These are phyloP conservation scores for Lordiphosa collinella DNA, from an alignment of 1,140 invertebrate genomes.

Conservation along the genomic window DNA sequence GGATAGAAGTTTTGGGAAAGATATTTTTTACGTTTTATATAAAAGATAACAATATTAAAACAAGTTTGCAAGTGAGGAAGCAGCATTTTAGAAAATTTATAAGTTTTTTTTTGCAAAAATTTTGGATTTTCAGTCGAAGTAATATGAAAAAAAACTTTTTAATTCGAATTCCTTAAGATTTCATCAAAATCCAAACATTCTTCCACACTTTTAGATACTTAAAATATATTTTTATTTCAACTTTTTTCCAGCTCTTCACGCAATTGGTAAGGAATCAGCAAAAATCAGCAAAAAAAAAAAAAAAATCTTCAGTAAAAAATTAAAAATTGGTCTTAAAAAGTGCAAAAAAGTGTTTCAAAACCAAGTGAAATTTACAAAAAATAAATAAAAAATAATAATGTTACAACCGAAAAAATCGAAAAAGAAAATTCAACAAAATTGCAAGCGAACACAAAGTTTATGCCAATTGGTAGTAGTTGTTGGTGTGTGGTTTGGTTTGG, in stretches of 20 bases:
- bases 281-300: conserved; percentile 15
- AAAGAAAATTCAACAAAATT: background rate
- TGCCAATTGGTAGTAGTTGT: conserved; percentile 28
- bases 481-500: too few species aligned
- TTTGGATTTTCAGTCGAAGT: too few species aligned
- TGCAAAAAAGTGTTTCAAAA: conserved; percentile 1
- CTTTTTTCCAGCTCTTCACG: conserved; percentile 43
- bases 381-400: conserved; percentile 2
- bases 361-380: conserved; percentile 5
- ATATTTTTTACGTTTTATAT: too few species aligned
- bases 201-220: background rate
- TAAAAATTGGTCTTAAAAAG: conserved; percentile 15
- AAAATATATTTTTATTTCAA: background rate
- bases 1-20: too few species aligned
- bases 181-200: too few species aligned
- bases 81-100: too few species aligned
- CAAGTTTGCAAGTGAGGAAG: too few species aligned
- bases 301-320: conserved; percentile 12
- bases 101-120: too few species aligned
- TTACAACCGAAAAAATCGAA: conserved; percentile 1
- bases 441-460: conserved; percentile 20
- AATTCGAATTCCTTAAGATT: too few species aligned
- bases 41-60: too few species aligned
- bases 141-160: too few species aligned
- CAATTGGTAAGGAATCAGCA: conserved; percentile 59